phyloP scores from a whole-genome alignment of 2,797 vertebrate species.

The Hipposideros larvatus region DNA sequence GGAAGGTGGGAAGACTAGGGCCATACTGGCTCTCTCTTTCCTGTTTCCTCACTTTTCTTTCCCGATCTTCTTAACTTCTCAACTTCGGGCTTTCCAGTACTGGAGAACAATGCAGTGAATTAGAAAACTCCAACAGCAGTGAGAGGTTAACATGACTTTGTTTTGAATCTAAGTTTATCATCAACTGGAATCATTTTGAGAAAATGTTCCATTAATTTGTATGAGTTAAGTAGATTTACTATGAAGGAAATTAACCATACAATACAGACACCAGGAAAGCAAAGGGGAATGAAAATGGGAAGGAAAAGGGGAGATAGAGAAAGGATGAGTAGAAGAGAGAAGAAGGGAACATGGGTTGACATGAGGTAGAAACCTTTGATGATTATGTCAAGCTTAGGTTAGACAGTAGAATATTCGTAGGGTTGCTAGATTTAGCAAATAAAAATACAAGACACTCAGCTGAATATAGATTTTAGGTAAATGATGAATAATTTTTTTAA shows the following conservation, averaged over 20 bases:
- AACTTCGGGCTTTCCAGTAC: background rate
- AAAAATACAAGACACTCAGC: background rate
- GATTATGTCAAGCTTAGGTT: background rate
- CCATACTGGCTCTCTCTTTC: background rate
- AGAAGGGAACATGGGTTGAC: background rate
- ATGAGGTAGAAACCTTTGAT: background rate
- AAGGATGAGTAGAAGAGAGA: background rate
- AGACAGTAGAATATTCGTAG: background rate
- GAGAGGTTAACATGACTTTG: background rate
- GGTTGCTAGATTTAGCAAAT: background rate
- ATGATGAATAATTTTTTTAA: background rate
- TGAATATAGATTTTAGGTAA: slow-evolving; percentile 4
- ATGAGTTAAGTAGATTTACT: background rate
- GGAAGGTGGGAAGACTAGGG: too few relatives aligned
- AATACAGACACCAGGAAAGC: background rate
- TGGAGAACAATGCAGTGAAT: background rate
- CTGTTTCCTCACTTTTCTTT: background rate
- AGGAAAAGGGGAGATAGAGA: background rate
- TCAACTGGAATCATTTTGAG: background rate
- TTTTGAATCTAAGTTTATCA: background rate
- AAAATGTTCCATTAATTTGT: background rate
- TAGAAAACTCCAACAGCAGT: background rate
- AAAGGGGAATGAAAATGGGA: background rate
- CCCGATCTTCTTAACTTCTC: background rate
- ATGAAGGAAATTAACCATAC: background rate